Base-by-base conservation (phyloP, 1,140 invertebrate genomes). In the Uloborus diversus region DNA sequence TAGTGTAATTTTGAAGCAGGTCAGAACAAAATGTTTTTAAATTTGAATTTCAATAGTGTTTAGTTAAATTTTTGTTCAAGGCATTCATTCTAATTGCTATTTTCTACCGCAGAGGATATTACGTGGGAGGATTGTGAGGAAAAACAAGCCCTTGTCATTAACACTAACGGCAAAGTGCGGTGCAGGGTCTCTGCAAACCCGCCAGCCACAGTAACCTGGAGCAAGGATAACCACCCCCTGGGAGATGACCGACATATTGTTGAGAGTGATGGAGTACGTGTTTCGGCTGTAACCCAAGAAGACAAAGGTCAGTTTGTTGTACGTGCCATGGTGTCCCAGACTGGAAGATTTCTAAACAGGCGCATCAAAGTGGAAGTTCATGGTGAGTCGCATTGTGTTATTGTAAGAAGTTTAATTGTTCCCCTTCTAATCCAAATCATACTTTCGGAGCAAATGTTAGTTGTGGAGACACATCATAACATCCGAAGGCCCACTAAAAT, bases 301-400 rank as follows among this genome's bases (percentile, higher is more conserved):
- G 94, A 96, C 85, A 93, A 96, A 85, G 95, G 94, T 0, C 88
- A 91, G 17, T 97, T 96, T 85, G 93, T 91, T 2, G 96, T 95
- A 84, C 89, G 93, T 27, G 95, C 94, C 1, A 90, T 92, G 14
- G 94, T 96, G 0, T 88, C 90, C 13, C 88, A 89, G 14, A 94
- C 94, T 20, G 95, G 95, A 35, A 91, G 94, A 85, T 87, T 94
- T 4, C 86, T 91, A 51, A 91, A 92, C 79, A 89, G 91, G 80
- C 88, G 90, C 76, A 96, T 96, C 78, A 90, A 90, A 82, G 90
- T 95, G 4, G 93, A 94, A 89, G 93, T 94, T 88, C 82, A 82
- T 73, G 82, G 83, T 85, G 79, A 76, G 62, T 69, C 42, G 25
- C n/a, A n/a, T n/a, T n/a, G n/a, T n/a, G n/a, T n/a, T n/a, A n/a